phyloP scores from a whole-genome alignment of 53 echinoderm and acorn worm genomes.

The Paracentrotus lividus region DNA sequence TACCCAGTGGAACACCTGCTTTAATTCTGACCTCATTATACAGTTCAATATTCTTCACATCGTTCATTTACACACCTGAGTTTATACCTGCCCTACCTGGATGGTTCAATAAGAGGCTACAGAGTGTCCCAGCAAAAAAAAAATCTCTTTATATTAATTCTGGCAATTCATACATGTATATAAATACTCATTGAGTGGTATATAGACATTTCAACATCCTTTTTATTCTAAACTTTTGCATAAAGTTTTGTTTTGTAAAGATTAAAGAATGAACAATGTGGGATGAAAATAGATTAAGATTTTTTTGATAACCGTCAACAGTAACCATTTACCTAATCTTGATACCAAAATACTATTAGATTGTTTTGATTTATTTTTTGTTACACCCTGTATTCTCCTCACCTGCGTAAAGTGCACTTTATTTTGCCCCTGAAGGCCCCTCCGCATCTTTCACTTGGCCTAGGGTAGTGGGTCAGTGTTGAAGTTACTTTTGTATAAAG shows the following conservation, averaged over 20 bases:
- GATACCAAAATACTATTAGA: not conserved
- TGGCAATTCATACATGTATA: too few species aligned
- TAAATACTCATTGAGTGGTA: too few species aligned
- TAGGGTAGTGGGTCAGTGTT: conserved; percentile 6
- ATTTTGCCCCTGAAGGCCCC: not conserved
- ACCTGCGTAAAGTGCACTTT: conserved; percentile 13
- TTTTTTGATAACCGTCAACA: too few species aligned
- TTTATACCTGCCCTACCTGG: not conserved
- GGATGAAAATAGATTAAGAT: too few species aligned
- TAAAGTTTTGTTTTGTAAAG: too few species aligned
- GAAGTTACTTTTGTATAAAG: too few species aligned
- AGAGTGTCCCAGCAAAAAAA: not conserved
- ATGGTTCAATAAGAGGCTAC: not conserved
- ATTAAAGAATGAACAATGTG: too few species aligned
- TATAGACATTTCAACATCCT: too few species aligned
- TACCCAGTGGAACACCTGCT: not conserved
- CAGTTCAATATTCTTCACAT: conserved; percentile 18
- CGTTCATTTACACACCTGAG: conserved; percentile 17
- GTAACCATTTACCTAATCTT: not conserved
- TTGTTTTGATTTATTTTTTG: not conserved
- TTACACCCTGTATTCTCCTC: not conserved
- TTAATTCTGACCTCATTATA: conserved; percentile 21
- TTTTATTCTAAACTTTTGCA: too few species aligned
- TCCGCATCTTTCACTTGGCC: not conserved
- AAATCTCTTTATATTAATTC: too few species aligned